Percentiles rank a stretch among this genome's conserved stretches.
Conservation (phyloP, 2,797 vertebrate species). For the Trachops cirrhosus region DNA sequence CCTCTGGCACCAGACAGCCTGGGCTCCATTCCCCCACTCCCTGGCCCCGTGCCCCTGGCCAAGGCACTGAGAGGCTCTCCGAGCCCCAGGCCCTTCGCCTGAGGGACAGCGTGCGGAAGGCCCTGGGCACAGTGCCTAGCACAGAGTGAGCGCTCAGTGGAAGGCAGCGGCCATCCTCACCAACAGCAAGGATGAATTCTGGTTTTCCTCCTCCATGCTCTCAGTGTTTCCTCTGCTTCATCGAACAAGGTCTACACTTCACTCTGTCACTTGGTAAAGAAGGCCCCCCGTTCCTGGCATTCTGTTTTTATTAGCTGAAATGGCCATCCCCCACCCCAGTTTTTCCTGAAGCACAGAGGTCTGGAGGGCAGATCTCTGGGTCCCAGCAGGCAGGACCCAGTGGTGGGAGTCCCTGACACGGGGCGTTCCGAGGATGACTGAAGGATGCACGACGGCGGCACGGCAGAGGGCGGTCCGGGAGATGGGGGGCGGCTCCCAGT, state of each 20-base stretch:
- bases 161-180: neutral
- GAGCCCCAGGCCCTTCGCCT: neutral
- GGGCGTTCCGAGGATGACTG: neutral
- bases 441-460: neutral
- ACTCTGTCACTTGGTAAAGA: neutral
- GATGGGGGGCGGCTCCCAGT: no score
- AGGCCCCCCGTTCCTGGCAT: neutral
- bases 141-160: neutral
- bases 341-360: neutral
- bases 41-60: neutral
- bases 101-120: neutral
- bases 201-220: neutral
- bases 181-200: neutral
- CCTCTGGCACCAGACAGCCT: neutral
- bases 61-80: neutral
- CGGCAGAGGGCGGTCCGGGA: neutral
- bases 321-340: neutral
- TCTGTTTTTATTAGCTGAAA: neutral
- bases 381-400: neutral
- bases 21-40: neutral
- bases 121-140: neutral
- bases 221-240: neutral
- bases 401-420: neutral
- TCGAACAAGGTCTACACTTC: neutral
- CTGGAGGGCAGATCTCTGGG: neutral